Evolutionary conservation across 2,888 invertebrate species (phyloP).

Genomic region (Adela reaumurella): DNA sequence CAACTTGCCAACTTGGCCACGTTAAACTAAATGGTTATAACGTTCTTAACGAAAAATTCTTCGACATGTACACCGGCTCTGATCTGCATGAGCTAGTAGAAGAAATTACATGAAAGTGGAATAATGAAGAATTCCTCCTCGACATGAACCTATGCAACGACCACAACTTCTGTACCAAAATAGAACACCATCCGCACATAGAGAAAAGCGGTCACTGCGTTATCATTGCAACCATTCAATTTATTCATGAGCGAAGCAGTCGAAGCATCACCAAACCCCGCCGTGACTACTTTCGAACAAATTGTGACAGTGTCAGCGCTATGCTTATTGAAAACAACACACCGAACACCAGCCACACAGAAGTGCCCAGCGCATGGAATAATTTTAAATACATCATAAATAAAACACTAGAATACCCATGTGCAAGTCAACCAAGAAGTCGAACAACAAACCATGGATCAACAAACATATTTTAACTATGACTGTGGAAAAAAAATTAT

Average conservation of each 20-base stretch:
- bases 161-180: not conserved
- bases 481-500: too few species aligned
- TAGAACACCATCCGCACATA: not conserved
- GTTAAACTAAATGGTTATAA: too few species aligned
- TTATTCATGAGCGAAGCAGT: not conserved
- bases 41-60: not conserved
- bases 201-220: not conserved
- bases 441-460: not conserved
- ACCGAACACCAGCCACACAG: not conserved
- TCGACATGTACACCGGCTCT: not conserved
- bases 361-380: not conserved
- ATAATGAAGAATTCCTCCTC: not conserved
- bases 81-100: not conserved
- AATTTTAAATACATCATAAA: not conserved
- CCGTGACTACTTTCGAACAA: not conserved
- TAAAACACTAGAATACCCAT: not conserved
- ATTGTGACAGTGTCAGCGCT: not conserved
- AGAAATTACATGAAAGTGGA: not conserved
- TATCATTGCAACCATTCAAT: not conserved
- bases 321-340: not conserved
- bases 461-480: not conserved
- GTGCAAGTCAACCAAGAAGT: not conserved
- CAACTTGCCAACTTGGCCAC: too few species aligned
- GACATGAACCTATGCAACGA: not conserved
- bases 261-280: not conserved